A percentile compares a stretch with the other conserved stretches of the same genome.
Conservation (phyloP, 1,140 invertebrate species). For the Cheumatopsyche charites region DNA sequence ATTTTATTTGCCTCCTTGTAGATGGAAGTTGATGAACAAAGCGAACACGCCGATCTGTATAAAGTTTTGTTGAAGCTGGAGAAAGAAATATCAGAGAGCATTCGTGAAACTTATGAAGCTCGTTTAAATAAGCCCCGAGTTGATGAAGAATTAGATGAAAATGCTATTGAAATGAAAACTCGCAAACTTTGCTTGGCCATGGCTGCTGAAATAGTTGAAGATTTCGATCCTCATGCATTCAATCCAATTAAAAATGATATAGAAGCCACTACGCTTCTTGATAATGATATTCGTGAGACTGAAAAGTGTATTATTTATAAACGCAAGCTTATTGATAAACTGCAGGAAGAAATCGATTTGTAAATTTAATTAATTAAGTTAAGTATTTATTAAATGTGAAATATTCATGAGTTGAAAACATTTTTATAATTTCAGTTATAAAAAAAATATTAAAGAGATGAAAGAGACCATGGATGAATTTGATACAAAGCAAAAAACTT, state of each 20-base stretch:
- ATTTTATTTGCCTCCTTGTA: neutral
- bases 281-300: conserved; percentile 52
- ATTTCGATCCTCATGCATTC: conserved; percentile 43
- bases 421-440: conserved; percentile 38
- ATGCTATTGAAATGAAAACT: conserved; percentile 22
- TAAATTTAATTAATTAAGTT: conserved; percentile 43
- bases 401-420: neutral
- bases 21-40: conserved; percentile 23
- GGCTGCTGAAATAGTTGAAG: conserved; percentile 30
- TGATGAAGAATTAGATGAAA: neutral
- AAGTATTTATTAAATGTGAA: neutral
- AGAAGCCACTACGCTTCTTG: conserved; percentile 46
- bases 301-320: conserved; percentile 55
- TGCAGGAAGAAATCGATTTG: conserved; percentile 55
- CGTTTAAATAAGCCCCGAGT: conserved; percentile 34
- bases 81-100: conserved; percentile 31
- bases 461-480: conserved; percentile 50
- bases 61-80: conserved; percentile 31
- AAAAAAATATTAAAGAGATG: conserved; percentile 28
- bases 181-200: conserved; percentile 26
- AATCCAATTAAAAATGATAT: conserved; percentile 39
- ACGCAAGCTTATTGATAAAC: conserved; percentile 52
- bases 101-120: conserved; percentile 29
- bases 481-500: conserved; percentile 47
- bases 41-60: conserved; percentile 24